Evolutionary conservation across 2,888 invertebrate species (phyloP).

Genomic region (Saturnia japonica): DNA sequence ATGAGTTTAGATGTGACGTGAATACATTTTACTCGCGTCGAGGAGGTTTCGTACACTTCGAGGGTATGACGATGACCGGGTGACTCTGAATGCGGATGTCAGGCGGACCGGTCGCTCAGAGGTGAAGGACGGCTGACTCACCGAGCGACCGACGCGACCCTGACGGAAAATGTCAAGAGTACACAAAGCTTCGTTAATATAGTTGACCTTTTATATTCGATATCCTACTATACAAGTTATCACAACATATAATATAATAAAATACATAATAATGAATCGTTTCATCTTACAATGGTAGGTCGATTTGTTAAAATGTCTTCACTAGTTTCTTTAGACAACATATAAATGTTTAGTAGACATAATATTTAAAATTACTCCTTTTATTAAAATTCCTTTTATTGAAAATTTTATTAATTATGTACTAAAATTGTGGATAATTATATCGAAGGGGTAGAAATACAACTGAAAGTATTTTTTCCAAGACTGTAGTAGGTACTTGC

Average conservation of each 20-base stretch:
- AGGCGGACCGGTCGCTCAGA: constrained; percentile 46
- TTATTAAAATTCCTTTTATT: neutral
- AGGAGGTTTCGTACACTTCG: constrained; percentile 24
- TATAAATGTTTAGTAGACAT: neutral
- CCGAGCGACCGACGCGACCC: constrained; percentile 49
- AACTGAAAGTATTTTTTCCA: neutral
- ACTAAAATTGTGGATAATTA: neutral
- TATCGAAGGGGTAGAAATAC: neutral
- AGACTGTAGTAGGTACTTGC: neutral
- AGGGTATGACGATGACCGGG: constrained; percentile 7
- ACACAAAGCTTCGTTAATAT: constrained; percentile 27
- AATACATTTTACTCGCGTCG: constrained; percentile 38
- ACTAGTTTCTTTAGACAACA: neutral
- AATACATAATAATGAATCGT: neutral
- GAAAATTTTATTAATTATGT: neutral
- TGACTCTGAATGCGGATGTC: constrained; percentile 65
- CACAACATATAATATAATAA: neutral
- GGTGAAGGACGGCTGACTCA: constrained; percentile 78
- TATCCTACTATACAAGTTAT: neutral
- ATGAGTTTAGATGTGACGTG: constrained; percentile 57
- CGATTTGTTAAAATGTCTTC: neutral
- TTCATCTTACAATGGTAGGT: neutral
- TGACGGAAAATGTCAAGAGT: constrained; percentile 54
- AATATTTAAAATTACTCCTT: neutral
- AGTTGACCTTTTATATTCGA: constrained; percentile 3